Evolutionary conservation across 2,797 vertebrate species (phyloP), one percentile per base, ranked within the genome.

Genomic region (Microhierax caerulescens): DNA sequence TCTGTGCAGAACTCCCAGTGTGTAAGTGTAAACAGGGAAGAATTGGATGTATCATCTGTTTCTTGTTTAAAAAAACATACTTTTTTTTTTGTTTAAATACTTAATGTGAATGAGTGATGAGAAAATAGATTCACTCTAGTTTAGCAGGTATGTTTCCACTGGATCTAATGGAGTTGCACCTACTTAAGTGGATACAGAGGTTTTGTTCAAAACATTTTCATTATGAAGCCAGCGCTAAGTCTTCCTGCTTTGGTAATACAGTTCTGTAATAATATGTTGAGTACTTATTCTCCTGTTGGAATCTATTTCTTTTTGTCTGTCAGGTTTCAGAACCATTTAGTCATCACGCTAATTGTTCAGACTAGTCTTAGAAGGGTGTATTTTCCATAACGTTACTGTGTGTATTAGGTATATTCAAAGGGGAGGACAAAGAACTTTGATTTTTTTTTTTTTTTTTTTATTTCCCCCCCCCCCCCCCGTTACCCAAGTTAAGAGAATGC

Each of bases 261-360:
- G 39, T 59, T 39, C 4, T 45, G 21, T 65, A 17, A 81, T 50
- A 64, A 14, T 30, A 16, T 11, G 6, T 25, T 24, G 28, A 86
- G 80, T 41, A 6, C 57, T 90, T 64, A 23, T 4, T 86, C 39
- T 64, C 15, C 24, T 81, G 16, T 76, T 88, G 59, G 28, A 70
- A 69, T 88, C 8, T 8, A 14, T 70, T 74, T 74, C 32, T 88
- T 64, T 88, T 61, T 48, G 43, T 41, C 69, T 56, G 63, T 92
- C 67, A 88, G n/a, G 43, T 47, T 90, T 92, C 59, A 90, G 70
- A 86, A 90, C 84, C 79, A 53, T 16, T 79, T 84, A 89, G 81
- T 92, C 74, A 91, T 92, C 53, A 9, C 64, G 19, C 69, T 93
- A 92, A 94, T 95, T 85, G 67, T 76, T 95, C 85, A 86, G 65